Base-by-base conservation (phyloP, 2,113 vertebrate species). In the Siniperca knerii region DNA sequence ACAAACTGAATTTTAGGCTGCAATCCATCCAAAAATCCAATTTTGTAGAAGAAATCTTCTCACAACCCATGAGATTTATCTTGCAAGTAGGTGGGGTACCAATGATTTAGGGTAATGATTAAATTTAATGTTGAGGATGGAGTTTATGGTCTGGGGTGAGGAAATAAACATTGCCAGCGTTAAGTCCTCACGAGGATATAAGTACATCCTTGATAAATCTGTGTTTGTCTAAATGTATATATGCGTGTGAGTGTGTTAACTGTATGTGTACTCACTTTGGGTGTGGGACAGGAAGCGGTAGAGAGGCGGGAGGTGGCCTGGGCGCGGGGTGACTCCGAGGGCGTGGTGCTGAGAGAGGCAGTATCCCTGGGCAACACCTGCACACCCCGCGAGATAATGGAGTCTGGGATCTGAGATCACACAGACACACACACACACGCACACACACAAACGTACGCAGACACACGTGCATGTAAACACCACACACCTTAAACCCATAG, bases 231-330 rank as follows among this genome's bases (percentile, higher is more conserved):
- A 40, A 40, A 42, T 75, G 57, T 58, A 13, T 72, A 57, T 64
- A 0, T 58, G 69, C 40, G 35, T 33, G 62, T 20, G 72, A 20
- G 64, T 18, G 46, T 62, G 40, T 33, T 44, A 16, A 1, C 35
- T 37, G n/a, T 21, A 29, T 18, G n/a, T 21, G 20, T 46, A 96
- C 98, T 98, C 96, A 99, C 98, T 97, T 99, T 99, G 95, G 98
- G 98, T 90, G 98, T 99, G 90, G 98, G 98, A 88, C 98, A 99
- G 94, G 98, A 99, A 86, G 98, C 98, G 82, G 98, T 99, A 81
- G 98, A 99, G 90, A 99, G 98, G 90, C 98, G 98, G 83, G 98
- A 99, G 77, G 98, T 99, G 92, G 98, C 98, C 95, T 99, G 98
- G 90, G 98, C 98, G 77, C 98, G 98, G 77, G 98, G 98, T 12